Evolutionary conservation across 1,140 invertebrate genomes (phyloP), one percentile per base, ranked within the genome.

Genomic region (Drosophila obscura): DNA sequence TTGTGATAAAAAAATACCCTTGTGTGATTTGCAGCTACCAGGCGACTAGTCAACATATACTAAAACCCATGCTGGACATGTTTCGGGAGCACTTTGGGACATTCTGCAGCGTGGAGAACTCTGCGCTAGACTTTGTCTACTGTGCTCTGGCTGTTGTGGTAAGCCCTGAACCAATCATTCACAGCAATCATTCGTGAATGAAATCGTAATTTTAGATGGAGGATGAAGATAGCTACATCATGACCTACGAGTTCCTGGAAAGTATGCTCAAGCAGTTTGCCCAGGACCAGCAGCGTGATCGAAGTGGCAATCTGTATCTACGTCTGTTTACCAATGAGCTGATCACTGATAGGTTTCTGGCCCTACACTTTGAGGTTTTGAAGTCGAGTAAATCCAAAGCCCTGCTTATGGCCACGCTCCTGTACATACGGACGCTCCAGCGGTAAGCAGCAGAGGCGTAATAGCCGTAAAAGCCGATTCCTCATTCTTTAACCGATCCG

Each of bases 51-150:
- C 6, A 53, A 2, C 15, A 49, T 5, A 48, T 85, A 11, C 26
- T 87, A 13, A 8, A 31, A 3, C 65, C 78, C 8, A 87, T 85
- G 82, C 43, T 85, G 24, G 51, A 64, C 2, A 78, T 87, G 1
- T 81, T 85, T 8, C 8, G 24, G 0, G 24, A 60, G n/a, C 43
- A 85, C 31, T 75, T 26, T 24, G 16, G 22, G 13, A 48, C 65
- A 4, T 85, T 85, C 22, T 74, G 63, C 9, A 74, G 61, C 3
- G 13, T 19, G 7, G 35, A 62, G 22, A 65, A 45, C 1, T 62
- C 63, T 6, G 82, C 74, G 3, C 16, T 85, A 3, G 48, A 44
- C 9, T 85, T 87, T 39, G 49, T 82, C 13, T 72, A 65, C 22
- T 65, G 16, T 8, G 28, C 56, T 6, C 48, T 87, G 5, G 56